Conservation (phyloP, 2,888 invertebrate genomes). For the Salticus scenicus region DNA sequence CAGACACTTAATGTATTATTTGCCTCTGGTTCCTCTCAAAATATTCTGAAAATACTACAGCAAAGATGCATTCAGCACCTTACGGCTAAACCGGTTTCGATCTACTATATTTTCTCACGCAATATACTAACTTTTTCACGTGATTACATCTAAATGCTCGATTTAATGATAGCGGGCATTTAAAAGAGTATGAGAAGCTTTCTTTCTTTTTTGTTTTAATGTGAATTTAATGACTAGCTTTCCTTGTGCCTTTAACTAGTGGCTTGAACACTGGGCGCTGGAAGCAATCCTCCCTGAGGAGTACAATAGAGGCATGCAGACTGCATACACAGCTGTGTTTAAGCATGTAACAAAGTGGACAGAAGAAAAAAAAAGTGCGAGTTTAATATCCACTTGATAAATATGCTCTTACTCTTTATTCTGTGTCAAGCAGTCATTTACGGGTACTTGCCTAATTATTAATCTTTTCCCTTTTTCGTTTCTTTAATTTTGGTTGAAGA, state of each 20-base stretch:
- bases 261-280: neutral
- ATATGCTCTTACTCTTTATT: neutral
- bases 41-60: neutral
- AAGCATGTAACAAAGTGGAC: neutral
- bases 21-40: neutral
- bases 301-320: slow-evolving; percentile 2
- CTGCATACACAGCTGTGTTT: neutral
- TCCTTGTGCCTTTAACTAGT: neutral
- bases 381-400: neutral
- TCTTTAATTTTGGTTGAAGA: no score
- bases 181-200: neutral
- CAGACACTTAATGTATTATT: neutral
- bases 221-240: neutral
- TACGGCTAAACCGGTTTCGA: neutral
- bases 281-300: neutral
- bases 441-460: no score
- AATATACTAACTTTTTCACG: neutral
- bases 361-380: neutral
- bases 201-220: neutral
- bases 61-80: neutral
- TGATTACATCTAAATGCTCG: neutral
- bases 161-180: neutral
- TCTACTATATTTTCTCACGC: neutral
- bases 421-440: neutral
- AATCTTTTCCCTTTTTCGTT: no score